Evolutionary conservation across 2,888 invertebrate genomes (phyloP), one percentile per base, ranked within the genome.

Genomic region (Brachyopa scutellaris): DNA sequence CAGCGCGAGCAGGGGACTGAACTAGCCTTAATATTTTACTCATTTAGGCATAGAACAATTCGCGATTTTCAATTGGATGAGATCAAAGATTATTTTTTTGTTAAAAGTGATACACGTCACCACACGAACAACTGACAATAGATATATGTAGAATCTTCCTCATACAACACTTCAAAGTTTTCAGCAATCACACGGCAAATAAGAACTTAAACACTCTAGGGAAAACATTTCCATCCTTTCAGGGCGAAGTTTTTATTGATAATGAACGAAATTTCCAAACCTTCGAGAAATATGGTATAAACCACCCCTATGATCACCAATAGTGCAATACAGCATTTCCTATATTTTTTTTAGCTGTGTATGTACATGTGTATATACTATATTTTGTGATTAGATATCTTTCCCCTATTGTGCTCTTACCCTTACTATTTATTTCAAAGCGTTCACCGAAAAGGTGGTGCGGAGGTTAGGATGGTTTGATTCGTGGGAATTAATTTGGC

Each of bases 401-500:
- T 66, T 57, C 42, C 33, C 57, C 51, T 57, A 72, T 42, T 36
- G 40, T 57, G 38, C 11, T 42, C 42, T 26, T 45, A 66, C 72
- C 72, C 78, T 47, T 42, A 47, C 13, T 38, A n/a, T 55, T 33
- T 64, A 57, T 36, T 51, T 49, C 17, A 40, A 36, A 9, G 29
- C 21, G 17, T 38, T 36, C 8, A 29, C 47, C 9, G 29, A 51
- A 64, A n/a, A 70, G 64, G 82, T 77, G 33, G 57, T 64, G 55
- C 19, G 13, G 26, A 70, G 11, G 55, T 49, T 11, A 55, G 66
- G 38, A 53, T 82, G 15, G 57, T 49, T 59, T 36, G 23, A 53
- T 69, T 85, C 87, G 88, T 87, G 87, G 87, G 89, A 89, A 89
- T 88, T 87, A 87, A 88, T 89, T 87, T 88, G 87, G 85, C 86